These are phyloP conservation scores for Periophthalmus magnuspinnatus DNA, from an alignment of 2,797 vertebrate species.

Conservation along the genomic window DNA sequence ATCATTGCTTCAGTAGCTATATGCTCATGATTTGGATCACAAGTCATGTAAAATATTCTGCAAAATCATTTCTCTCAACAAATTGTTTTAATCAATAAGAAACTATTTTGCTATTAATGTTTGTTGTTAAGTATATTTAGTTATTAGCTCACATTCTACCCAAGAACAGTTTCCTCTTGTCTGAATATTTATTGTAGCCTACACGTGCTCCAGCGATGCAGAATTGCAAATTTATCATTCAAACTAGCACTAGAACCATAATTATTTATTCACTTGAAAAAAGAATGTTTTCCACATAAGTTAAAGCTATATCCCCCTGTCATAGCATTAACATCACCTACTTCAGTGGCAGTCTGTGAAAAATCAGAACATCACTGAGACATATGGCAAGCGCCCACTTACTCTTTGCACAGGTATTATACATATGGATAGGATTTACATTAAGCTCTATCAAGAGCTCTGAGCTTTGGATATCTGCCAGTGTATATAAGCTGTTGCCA, in stretches of 20 bases:
- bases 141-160: background rate
- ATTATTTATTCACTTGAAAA: conserved; percentile 15
- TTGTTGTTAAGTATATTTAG: background rate
- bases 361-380: conserved; percentile 53
- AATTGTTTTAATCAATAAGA: background rate
- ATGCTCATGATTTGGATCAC: background rate
- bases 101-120: background rate
- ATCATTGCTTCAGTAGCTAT: background rate
- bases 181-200: background rate
- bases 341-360: conserved; percentile 59
- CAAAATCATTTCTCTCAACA: background rate
- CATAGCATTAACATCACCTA: conserved; percentile 50
- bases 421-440: conserved; percentile 59
- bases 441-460: conserved; percentile 35
- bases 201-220: background rate
- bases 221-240: background rate
- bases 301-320: conserved; percentile 40
- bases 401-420: conserved; percentile 53
- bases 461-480: conserved; percentile 32
- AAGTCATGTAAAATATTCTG: background rate
- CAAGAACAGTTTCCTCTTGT: background rate
- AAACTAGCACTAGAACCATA: background rate
- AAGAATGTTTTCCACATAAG: conserved; percentile 21
- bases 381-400: conserved; percentile 59
- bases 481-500: conserved; percentile 1